phyloP scores from a whole-genome alignment of 2,113 vertebrate species.

The Eira barbara region DNA sequence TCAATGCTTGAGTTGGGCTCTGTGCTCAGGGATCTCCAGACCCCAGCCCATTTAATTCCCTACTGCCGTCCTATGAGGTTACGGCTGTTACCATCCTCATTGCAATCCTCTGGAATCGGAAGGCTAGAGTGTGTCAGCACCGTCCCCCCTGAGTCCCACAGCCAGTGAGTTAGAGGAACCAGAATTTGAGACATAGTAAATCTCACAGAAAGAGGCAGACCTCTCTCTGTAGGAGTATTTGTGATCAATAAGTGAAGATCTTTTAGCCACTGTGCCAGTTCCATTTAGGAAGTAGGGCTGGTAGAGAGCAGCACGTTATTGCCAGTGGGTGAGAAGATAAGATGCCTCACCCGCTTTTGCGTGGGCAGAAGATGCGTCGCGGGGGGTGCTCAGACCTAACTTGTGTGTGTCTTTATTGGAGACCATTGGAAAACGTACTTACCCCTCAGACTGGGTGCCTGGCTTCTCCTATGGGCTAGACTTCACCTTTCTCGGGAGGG shows the following conservation, averaged over 20 bases:
- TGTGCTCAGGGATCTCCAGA: neutral
- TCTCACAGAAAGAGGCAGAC: neutral
- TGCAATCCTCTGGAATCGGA: neutral
- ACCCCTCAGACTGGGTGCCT: neutral
- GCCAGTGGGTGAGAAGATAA: neutral
- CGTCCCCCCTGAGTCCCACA: neutral
- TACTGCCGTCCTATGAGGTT: neutral
- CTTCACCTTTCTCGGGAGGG: neutral
- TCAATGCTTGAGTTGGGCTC: neutral
- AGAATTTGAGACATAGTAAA: neutral
- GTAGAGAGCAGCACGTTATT: accelerated
- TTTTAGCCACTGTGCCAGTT: neutral
- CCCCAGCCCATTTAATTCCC: neutral
- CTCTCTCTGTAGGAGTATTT: neutral
- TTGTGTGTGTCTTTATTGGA: accelerated
- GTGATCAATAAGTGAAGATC: neutral
- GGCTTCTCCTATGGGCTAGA: neutral
- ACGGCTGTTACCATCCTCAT: accelerated
- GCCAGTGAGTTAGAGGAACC: neutral
- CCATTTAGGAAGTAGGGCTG: neutral
- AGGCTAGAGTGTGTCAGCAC: neutral
- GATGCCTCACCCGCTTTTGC: neutral
- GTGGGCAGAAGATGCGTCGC: neutral
- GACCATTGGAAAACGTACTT: neutral
- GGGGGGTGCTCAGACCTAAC: neutral